A percentile compares a stretch with the other conserved stretches of the same genome.
phyloP scores from a whole-genome alignment of 2,113 vertebrate genomes.

The Psammodynastes pulverulentus region DNA sequence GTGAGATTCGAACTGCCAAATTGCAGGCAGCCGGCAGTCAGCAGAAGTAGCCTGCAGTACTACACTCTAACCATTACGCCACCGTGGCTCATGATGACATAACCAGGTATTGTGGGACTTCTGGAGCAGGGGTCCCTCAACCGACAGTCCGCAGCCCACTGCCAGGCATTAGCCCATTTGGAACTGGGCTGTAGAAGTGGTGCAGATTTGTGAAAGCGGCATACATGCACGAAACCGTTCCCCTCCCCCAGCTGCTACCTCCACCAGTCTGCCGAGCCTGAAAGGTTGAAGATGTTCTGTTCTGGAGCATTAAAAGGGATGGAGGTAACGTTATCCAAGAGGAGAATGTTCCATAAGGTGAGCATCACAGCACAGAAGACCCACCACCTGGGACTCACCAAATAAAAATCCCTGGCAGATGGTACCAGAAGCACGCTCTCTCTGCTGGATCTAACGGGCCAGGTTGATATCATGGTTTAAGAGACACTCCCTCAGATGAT shows the following conservation, averaged over 20 bases:
- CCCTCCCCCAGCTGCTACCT: too few species aligned
- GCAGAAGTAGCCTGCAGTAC: too few species aligned
- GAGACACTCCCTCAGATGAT: too few species aligned
- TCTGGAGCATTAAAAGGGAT: not conserved
- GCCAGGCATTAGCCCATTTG: not conserved
- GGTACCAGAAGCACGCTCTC: not conserved
- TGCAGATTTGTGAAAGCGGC: not conserved
- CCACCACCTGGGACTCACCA: not conserved
- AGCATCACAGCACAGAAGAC: not conserved
- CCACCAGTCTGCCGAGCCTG: accelerated
- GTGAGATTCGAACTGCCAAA: too few species aligned
- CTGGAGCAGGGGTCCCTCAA: not conserved
- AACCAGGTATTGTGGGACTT: not conserved
- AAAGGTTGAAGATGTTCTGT: not conserved
- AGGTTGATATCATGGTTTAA: too few species aligned
- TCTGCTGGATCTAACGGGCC: too few species aligned
- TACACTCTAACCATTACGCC: too few species aligned
- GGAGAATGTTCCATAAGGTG: not conserved
- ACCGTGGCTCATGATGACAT: not conserved
- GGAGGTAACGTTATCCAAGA: not conserved
- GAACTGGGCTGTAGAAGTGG: not conserved
- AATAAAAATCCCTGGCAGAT: not conserved
- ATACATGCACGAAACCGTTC: too few species aligned
- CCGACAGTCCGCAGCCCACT: not conserved
- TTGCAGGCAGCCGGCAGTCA: too few species aligned